Conservation (phyloP, 2,797 vertebrate genomes). For the Nasua narica region DNA sequence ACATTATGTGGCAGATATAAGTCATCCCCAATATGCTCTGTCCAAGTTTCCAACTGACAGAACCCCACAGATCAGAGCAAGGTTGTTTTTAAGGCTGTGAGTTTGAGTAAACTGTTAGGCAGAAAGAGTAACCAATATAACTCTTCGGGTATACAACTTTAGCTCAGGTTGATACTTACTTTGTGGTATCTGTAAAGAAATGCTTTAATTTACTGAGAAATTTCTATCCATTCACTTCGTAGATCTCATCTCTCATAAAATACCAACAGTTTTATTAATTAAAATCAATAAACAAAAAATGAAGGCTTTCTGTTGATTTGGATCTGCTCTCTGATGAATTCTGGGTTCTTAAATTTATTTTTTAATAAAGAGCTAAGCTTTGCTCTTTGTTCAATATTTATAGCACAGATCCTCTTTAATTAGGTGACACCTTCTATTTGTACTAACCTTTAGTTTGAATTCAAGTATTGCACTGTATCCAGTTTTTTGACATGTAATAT, state of each 20-base stretch:
- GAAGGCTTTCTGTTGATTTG: not conserved
- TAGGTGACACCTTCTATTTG: not conserved
- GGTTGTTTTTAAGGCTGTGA: not conserved
- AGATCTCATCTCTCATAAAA: not conserved
- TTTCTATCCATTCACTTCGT: conserved; percentile 7
- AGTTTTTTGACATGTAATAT: conserved; percentile 96
- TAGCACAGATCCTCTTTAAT: not conserved
- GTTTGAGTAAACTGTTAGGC: not conserved
- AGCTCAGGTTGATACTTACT: not conserved
- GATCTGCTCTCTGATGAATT: not conserved
- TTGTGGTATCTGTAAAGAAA: conserved; percentile 2
- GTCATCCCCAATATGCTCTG: not conserved
- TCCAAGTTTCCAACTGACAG: not conserved
- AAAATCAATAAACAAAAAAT: conserved; percentile 34
- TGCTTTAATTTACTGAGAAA: conserved; percentile 34
- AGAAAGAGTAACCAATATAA: conserved; percentile 20
- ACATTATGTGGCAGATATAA: not conserved
- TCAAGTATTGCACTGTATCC: conserved; percentile 97
- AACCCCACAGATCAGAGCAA: not conserved
- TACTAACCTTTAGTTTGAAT: conserved; percentile 96
- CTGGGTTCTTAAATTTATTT: conserved; percentile 10
- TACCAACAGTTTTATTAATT: not conserved
- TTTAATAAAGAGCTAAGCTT: not conserved
- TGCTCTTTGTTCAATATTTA: conserved; percentile 25
- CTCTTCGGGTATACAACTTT: not conserved